Evolutionary conservation across 2,888 invertebrate species (phyloP).

Genomic region (Drosophila sordidapex): DNA sequence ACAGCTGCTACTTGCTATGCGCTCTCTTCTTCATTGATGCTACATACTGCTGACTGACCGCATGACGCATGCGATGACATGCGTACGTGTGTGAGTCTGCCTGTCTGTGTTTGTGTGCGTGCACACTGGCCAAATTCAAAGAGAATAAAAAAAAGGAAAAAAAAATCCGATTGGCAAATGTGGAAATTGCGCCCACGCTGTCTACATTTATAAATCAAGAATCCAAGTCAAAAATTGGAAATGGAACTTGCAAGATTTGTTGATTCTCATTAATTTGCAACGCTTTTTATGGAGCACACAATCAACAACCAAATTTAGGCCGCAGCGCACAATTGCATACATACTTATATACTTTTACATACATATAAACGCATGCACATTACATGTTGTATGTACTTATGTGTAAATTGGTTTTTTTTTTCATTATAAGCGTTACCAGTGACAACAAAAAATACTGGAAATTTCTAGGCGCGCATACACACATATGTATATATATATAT

Average conservation of each 20-base stretch:
- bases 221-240: conserved; percentile 47
- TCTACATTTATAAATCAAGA: conserved; percentile 60
- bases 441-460: conserved; percentile 67
- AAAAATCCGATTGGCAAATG: conserved; percentile 55
- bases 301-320: conserved; percentile 69
- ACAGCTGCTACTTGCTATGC: conserved; percentile 57
- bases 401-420: conserved; percentile 27
- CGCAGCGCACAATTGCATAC: conserved; percentile 41
- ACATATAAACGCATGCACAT: conserved; percentile 7
- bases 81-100: conserved; percentile 32
- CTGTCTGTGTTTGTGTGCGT: conserved; percentile 23
- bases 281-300: conserved; percentile 69
- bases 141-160: conserved; percentile 16
- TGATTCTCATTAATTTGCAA: conserved; percentile 58
- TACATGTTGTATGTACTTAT: conserved; percentile 35
- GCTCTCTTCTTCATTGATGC: conserved; percentile 56
- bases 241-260: conserved; percentile 46
- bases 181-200: conserved; percentile 70
- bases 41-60: conserved; percentile 51
- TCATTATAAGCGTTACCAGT: conserved; percentile 55
- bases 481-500: neutral
- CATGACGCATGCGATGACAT: conserved; percentile 68
- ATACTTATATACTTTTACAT: conserved; percentile 4
- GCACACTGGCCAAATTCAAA: conserved; percentile 43
- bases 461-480: conserved; percentile 66